Conservation (phyloP, 1,140 invertebrate species). For the Subanguina moxae region DNA sequence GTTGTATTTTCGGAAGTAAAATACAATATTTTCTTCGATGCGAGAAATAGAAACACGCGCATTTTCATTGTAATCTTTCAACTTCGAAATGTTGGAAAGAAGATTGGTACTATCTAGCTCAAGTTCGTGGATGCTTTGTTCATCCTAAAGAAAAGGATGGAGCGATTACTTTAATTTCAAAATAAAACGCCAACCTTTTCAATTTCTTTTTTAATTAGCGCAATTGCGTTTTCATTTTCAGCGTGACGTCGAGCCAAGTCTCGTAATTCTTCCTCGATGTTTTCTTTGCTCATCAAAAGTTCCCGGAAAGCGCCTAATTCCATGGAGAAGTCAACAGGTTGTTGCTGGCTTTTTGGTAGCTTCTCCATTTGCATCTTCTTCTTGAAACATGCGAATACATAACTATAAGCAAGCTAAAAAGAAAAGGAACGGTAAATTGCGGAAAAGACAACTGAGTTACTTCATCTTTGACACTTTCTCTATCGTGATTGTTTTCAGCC, state of each 20-base stretch:
- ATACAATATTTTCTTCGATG: neutral
- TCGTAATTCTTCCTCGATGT: neutral
- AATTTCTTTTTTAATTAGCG: neutral
- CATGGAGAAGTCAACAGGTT: neutral
- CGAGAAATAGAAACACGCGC: neutral
- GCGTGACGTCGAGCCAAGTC: neutral
- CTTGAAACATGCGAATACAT: neutral
- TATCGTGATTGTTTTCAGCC: neutral
- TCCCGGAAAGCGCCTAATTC: neutral
- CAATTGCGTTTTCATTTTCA: neutral
- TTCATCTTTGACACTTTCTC: neutral
- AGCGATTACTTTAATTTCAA: neutral
- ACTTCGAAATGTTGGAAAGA: neutral
- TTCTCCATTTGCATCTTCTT: neutral
- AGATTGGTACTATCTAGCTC: neutral
- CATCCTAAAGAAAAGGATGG: neutral
- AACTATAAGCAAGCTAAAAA: neutral
- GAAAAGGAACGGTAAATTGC: too few species aligned
- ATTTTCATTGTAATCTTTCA: neutral
- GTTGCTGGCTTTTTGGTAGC: neutral
- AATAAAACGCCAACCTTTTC: neutral
- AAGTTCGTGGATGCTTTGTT: neutral
- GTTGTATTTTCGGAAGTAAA: neutral
- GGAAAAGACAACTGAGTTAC: neutral
- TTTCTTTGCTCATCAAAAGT: too few species aligned